phyloP scores from a whole-genome alignment of 2,113 vertebrate genomes.

The Pelusios castaneus region DNA sequence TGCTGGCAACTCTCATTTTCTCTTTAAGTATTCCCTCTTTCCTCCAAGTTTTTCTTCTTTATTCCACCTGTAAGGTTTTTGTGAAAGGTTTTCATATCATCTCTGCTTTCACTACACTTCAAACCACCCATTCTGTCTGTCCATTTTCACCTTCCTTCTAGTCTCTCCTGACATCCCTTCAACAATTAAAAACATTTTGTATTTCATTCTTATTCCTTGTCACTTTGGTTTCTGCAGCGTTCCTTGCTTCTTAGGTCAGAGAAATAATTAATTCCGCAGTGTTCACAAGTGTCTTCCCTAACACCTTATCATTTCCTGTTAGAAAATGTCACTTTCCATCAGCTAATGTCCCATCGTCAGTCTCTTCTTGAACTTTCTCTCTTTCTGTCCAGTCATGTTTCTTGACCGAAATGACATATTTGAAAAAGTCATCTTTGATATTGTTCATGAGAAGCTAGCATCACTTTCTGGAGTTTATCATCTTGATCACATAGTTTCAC shows the following conservation, averaged over 20 bases:
- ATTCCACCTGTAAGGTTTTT: not conserved
- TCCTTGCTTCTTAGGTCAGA: not conserved
- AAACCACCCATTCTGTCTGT: not conserved
- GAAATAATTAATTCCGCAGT: not conserved
- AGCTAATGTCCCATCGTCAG: not conserved
- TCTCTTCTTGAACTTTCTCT: not conserved
- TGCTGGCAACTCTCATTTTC: not conserved
- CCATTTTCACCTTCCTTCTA: not conserved
- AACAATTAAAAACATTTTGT: conserved; percentile 7
- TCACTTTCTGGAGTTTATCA: not conserved
- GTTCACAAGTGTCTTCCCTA: conserved; percentile 15
- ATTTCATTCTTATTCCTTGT: conserved; percentile 3
- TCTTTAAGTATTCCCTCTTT: not conserved
- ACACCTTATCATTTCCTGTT: conserved; percentile 12
- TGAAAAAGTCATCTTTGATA: too few relatives aligned
- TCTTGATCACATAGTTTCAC: not conserved
- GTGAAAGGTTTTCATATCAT: not conserved
- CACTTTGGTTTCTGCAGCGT: not conserved
- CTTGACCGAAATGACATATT: not conserved
- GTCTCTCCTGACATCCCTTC: not conserved
- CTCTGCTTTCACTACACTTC: not conserved
- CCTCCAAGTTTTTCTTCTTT: not conserved
- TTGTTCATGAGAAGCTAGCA: not conserved
- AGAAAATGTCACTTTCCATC: conserved; percentile 17
- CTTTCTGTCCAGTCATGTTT: not conserved